These are phyloP conservation scores for Lampris incognitus DNA, from an alignment of 2,113 vertebrate species.

Conservation along the genomic window DNA sequence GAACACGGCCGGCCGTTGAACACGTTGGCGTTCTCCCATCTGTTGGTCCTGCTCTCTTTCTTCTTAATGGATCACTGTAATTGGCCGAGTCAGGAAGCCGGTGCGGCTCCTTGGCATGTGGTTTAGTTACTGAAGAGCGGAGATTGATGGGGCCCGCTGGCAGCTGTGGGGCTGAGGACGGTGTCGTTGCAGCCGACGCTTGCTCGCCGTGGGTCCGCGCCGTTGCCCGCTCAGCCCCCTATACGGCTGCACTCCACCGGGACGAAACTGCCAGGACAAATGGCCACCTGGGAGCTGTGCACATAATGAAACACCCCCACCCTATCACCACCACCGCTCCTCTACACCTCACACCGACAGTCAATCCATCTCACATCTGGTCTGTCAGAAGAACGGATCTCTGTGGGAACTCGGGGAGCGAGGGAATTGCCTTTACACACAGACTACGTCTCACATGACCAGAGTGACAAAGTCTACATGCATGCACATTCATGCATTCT, in stretches of 20 bases:
- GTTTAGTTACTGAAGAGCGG: conserved; percentile 67
- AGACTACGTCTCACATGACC: conserved; percentile 53
- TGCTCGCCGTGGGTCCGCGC: conserved; percentile 24
- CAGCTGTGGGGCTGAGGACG: conserved; percentile 62
- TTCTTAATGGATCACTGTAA: conserved; percentile 86
- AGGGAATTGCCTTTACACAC: conserved; percentile 51
- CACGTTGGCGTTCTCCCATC: conserved; percentile 81
- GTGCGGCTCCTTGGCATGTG: conserved; percentile 70
- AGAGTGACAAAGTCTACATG: conserved; percentile 48
- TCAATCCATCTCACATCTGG: conserved; percentile 63
- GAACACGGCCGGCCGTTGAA: conserved; percentile 45
- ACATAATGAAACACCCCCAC: conserved; percentile 58
- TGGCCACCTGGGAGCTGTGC: conserved; percentile 55
- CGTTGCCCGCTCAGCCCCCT: conserved; percentile 46
- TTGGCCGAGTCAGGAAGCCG: conserved; percentile 80
- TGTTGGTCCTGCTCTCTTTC: conserved; percentile 72
- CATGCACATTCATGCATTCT: conserved; percentile 69
- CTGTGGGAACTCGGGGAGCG: conserved; percentile 18
- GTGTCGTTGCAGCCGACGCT: background rate
- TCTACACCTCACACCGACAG: conserved; percentile 29
- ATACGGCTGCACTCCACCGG: conserved; percentile 47
- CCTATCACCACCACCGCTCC: conserved; percentile 29
- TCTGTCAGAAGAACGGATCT: conserved; percentile 34
- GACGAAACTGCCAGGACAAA: conserved; percentile 68
- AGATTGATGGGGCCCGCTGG: conserved; percentile 79